Evolutionary conservation across 1,140 invertebrate species (phyloP).

Genomic region (Calycopis cecrops): DNA sequence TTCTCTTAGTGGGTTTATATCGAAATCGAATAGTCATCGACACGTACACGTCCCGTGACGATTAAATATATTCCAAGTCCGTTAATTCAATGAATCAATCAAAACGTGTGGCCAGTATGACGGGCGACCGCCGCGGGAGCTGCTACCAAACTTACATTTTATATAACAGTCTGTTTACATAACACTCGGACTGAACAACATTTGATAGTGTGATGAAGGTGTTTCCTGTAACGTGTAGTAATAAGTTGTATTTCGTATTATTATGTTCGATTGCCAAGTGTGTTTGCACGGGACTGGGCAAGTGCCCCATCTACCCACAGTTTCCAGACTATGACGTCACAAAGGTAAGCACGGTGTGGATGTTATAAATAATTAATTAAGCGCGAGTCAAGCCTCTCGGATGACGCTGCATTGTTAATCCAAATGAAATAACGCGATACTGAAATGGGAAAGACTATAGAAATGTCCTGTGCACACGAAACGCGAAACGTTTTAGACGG

Average conservation of each 20-base stretch:
- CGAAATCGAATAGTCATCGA: too few relatives aligned
- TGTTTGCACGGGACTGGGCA: slow-evolving; percentile 72
- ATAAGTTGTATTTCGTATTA: slow-evolving; percentile 33
- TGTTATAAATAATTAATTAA: too few relatives aligned
- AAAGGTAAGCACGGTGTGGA: slow-evolving; percentile 59
- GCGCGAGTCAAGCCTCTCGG: too few relatives aligned
- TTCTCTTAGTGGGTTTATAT: too few relatives aligned
- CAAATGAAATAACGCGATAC: too few relatives aligned
- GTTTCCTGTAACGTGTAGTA: slow-evolving; percentile 35
- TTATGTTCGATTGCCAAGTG: slow-evolving; percentile 33
- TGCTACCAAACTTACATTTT: slow-evolving; percentile 25
- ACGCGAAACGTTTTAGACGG: too few relatives aligned
- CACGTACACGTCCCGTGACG: slow-evolving; percentile 13
- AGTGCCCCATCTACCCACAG: slow-evolving; percentile 77
- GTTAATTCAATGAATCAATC: slow-evolving; percentile 24
- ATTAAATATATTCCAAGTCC: slow-evolving; percentile 19
- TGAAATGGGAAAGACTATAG: too few relatives aligned
- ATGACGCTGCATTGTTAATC: too few relatives aligned
- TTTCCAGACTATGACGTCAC: slow-evolving; percentile 77
- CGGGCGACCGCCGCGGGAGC: slow-evolving; percentile 23
- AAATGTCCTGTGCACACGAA: too few relatives aligned
- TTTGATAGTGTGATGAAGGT: slow-evolving; percentile 46
- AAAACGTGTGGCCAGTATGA: slow-evolving; percentile 32
- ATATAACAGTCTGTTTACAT: slow-evolving; percentile 51
- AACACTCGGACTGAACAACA: slow-evolving; percentile 31